Evolutionary conservation across 1,140 invertebrate species (phyloP).

Genomic region (Drosophila rufa): DNA sequence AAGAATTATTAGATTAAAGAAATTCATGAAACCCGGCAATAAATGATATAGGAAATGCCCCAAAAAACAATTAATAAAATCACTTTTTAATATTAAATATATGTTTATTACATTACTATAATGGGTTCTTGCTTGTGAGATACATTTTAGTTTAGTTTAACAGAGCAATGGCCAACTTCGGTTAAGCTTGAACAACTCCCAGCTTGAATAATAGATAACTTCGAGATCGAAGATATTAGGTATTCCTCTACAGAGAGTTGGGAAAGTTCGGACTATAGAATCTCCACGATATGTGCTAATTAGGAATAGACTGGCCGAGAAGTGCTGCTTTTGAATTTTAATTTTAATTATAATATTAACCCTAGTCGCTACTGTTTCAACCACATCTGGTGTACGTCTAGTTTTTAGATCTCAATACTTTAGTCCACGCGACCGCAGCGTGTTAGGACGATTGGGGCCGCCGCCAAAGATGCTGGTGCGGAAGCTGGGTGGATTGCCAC

Average conservation of each 20-base stretch:
- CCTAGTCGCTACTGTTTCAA: constrained; percentile 23
- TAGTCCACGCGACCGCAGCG: constrained; percentile 72
- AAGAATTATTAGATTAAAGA: too few relatives aligned
- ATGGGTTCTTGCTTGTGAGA: not conserved
- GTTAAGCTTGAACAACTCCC: not conserved
- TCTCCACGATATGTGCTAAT: not conserved
- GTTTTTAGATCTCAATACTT: constrained; percentile 66
- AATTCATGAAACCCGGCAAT: not conserved
- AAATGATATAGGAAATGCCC: not conserved
- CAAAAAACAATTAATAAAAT: not conserved
- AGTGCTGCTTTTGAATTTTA: constrained; percentile 8
- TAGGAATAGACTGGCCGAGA: not conserved
- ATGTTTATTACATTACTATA: constrained; percentile 5
- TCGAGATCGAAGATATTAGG: constrained; percentile 3
- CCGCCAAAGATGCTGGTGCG: constrained; percentile 38
- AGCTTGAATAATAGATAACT: not conserved
- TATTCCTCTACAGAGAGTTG: constrained; percentile 1
- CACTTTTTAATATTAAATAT: not conserved
- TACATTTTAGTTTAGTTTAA: constrained; percentile 2
- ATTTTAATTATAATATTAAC: constrained; percentile 37
- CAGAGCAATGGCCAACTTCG: not conserved
- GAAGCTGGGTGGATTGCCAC: constrained; percentile 14
- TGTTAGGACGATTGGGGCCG: constrained; percentile 62
- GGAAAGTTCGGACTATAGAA: not conserved
- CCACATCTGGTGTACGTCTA: constrained; percentile 3